A percentile compares a stretch with the other conserved stretches of the same genome.
These are phyloP conservation scores for Vollenhovia emeryi DNA, from an alignment of 1,140 invertebrate genomes.

Conservation along the genomic window DNA sequence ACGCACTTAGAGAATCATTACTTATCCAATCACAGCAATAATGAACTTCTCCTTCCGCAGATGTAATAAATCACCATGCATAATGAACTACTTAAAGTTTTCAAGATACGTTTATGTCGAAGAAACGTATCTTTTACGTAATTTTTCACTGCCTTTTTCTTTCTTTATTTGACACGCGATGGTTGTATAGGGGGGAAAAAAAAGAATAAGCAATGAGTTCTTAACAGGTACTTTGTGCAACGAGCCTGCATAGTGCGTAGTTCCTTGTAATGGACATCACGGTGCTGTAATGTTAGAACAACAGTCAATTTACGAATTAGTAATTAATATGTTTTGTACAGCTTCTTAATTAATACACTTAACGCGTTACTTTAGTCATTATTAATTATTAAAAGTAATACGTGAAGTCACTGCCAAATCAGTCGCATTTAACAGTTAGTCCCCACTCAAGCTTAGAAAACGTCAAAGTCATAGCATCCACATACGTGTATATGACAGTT, in stretches of 20 bases:
- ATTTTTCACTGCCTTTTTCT: constrained; percentile 44
- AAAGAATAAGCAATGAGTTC: constrained; percentile 37
- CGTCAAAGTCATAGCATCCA: constrained; percentile 38
- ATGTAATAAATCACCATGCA: constrained; percentile 48
- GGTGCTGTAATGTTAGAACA: constrained; percentile 78
- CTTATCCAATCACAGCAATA: constrained; percentile 51
- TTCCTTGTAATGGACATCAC: constrained; percentile 68
- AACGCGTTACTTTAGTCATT: constrained; percentile 78
- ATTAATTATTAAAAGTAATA: constrained; percentile 74
- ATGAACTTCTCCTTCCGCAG: constrained; percentile 60
- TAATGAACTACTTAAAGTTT: constrained; percentile 49
- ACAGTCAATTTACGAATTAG: constrained; percentile 80
- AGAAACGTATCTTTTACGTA: constrained; percentile 7
- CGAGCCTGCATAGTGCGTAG: constrained; percentile 67
- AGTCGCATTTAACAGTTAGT: constrained; percentile 74
- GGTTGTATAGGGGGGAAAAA: not conserved
- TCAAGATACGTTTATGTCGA: constrained; percentile 22
- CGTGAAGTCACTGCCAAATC: constrained; percentile 78
- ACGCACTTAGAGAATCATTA: constrained; percentile 67
- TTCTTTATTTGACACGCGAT: constrained; percentile 39
- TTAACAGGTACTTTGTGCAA: constrained; percentile 52
- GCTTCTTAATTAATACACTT: constrained; percentile 83
- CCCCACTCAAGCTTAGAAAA: constrained; percentile 58
- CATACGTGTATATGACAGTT: constrained; percentile 41
- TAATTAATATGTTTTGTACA: constrained; percentile 82